Evolutionary conservation across 2,888 invertebrate species (phyloP), one percentile per base, ranked within the genome.

Genomic region (Aleiodes testaceus): DNA sequence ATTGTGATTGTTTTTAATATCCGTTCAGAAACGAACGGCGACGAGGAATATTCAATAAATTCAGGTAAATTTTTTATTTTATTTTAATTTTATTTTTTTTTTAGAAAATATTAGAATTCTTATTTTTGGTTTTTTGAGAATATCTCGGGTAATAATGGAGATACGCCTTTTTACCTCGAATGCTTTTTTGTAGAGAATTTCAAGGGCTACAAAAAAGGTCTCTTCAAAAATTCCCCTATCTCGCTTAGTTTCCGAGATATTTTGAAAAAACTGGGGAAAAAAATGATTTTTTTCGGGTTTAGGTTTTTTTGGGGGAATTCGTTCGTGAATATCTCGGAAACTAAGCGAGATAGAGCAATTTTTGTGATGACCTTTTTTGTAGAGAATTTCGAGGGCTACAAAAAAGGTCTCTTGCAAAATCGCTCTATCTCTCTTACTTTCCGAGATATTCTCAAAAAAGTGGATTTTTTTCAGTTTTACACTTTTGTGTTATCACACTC

Each of bases 1-100:
- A 26, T 26, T 26, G 26, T 55, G 66, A 45, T 53, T 49, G 36
- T 30, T 59, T 36, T 59, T 18, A 42, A 42, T 16, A 67, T 79
- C 82, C 83, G 81, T 82, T 85, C 84, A 81, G 84, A 82, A 84
- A 84, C 81, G 77, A 72, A 78, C 80, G 82, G 80, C 83, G 72
- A 79, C 78, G 78, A 59, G 59, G 59, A 59, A 36, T 59, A 59
- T 42, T 16, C 1, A 59, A 59, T 59, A 18, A 42, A 59, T 74
- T 64, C 68, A 53, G 47, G 69, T 69, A 70, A 70, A 59, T 59
- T 22, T 53, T 12, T 5, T 26, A n/a, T 67, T 72, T 67, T 67
- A 45, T 42, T 52, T 12, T 26, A n/a, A n/a, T n/a, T n/a, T n/a
- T n/a, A n/a, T 26, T 2, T 0, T 26, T 26, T 5, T 26, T 26